These are phyloP conservation scores for Ascaphus truei DNA, from an alignment of 2,113 vertebrate species.

Conservation along the genomic window DNA sequence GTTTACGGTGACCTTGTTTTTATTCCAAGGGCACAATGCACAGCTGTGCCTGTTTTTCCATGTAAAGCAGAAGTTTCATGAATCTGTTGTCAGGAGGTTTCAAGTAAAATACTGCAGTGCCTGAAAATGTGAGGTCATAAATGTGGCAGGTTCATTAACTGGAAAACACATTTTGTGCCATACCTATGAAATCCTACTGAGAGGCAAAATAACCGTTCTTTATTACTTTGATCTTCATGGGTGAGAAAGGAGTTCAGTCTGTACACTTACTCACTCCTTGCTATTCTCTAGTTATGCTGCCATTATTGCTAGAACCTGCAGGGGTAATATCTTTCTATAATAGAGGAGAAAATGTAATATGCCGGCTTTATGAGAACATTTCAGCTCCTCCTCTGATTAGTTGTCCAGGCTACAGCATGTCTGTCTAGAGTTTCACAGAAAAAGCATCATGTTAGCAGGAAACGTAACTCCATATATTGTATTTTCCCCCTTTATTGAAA, in stretches of 20 bases:
- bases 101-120: not conserved
- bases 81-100: not conserved
- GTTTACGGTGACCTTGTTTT: not conserved
- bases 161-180: constrained; percentile 36
- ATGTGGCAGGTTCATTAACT: constrained; percentile 43
- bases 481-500: too few relatives aligned
- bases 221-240: constrained; percentile 45
- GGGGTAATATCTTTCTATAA: not conserved
- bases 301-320: not conserved
- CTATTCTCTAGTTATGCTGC: not conserved
- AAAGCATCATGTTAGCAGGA: not conserved
- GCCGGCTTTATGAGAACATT: not conserved
- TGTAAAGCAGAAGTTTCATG: not conserved
- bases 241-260: constrained; percentile 15
- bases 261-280: not conserved
- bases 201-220: constrained; percentile 27
- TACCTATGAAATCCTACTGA: constrained; percentile 29
- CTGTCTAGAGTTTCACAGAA: not conserved
- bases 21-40: not conserved
- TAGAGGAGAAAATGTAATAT: not conserved
- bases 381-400: too few relatives aligned
- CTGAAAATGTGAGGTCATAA: constrained; percentile 24
- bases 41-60: not conserved
- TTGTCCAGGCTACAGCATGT: not conserved
- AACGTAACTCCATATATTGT: too few relatives aligned